Evolutionary conservation across 2,113 vertebrate genomes (phyloP), one percentile per base, ranked within the genome.

Genomic region (Cygnus buccinator): DNA sequence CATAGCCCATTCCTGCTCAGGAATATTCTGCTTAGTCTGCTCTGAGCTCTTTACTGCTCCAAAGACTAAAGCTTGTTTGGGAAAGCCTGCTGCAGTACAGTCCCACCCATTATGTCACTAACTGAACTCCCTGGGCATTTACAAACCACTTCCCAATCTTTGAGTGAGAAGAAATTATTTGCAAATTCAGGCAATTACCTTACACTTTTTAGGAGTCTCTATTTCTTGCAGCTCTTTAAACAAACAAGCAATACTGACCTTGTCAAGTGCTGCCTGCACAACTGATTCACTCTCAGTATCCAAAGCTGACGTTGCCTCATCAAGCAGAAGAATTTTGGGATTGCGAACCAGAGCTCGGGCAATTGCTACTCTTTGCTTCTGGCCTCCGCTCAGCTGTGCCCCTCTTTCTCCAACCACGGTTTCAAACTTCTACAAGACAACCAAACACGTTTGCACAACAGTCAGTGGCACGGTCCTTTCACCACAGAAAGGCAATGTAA

Each of bases 321-420:
- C 98, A 93, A 99, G 93, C 74, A 99, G 98, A 18, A 99, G 99
- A 92, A 99, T 99, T 98, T 99, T 99, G 68, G 99, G 99, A 89
- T 98, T 99, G 54, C 99, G 99, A 52, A 99, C 99, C 41, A 99
- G 97, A 57, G 99, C 99, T 20, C 99, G 97, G 10, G 99, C 99
- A 9, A 99, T 99, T 6, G 99, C 99, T 20, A 99, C 35, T 92
- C 99, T 98, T 97, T 99, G 99, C 84, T 99, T 99, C 98, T 99
- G 99, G 7, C 99, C 99, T 21, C 99, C 99, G 8, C 99, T 99
- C 95, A 99, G 97, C 95, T 99, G 99, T 18, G 99, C 98, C 7
- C 99, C 99, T 96, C 99, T 97, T 50, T 99, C 99, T 70, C 99
- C 99, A 22, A 99, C 99, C 90, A 99, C 77, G 1, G 99, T 99